Conservation (phyloP, 1,140 invertebrate genomes). For the Orussus abietinus region DNA sequence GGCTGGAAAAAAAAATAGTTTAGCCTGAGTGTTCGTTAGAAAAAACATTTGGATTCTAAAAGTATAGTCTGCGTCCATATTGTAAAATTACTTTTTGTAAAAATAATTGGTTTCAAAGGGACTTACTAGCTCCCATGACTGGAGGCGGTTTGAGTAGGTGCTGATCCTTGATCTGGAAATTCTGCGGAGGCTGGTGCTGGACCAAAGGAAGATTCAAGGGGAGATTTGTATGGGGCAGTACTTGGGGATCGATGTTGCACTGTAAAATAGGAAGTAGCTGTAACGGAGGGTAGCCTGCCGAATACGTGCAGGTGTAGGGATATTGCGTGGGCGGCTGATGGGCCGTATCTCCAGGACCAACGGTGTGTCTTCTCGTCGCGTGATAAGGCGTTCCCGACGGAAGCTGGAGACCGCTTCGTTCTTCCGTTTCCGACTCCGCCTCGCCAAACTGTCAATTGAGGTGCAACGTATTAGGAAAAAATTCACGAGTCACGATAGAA, state of each 20-base stretch:
- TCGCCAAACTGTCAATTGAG: conserved; percentile 61
- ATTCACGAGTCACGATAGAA: not conserved
- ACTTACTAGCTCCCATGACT: conserved; percentile 79
- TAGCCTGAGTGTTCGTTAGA: too few relatives aligned
- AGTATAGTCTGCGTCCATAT: too few relatives aligned
- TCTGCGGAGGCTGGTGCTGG: conserved; percentile 73
- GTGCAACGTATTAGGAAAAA: conserved; percentile 16
- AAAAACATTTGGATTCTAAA: conserved; percentile 1
- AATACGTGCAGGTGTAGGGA: conserved; percentile 40
- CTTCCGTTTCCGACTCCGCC: conserved; percentile 60
- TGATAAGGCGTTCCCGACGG: conserved; percentile 46
- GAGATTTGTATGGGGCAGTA: conserved; percentile 63
- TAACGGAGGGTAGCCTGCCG: conserved; percentile 38
- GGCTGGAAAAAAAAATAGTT: conserved; percentile 57
- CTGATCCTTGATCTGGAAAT: conserved; percentile 88
- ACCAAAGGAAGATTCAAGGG: conserved; percentile 72
- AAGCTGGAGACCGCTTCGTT: conserved; percentile 40
- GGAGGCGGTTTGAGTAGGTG: conserved; percentile 89
- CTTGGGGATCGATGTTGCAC: conserved; percentile 42
- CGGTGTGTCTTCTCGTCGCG: conserved; percentile 78
- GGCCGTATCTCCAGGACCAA: conserved; percentile 84
- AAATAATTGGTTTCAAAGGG: too few relatives aligned
- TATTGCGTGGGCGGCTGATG: conserved; percentile 60
- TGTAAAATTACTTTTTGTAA: too few relatives aligned
- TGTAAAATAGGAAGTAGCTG: conserved; percentile 40